A percentile compares a stretch with the other conserved stretches of the same genome.
Evolutionary conservation across 2,888 invertebrate species (phyloP).

Genomic region (Coleophora flavipennella): DNA sequence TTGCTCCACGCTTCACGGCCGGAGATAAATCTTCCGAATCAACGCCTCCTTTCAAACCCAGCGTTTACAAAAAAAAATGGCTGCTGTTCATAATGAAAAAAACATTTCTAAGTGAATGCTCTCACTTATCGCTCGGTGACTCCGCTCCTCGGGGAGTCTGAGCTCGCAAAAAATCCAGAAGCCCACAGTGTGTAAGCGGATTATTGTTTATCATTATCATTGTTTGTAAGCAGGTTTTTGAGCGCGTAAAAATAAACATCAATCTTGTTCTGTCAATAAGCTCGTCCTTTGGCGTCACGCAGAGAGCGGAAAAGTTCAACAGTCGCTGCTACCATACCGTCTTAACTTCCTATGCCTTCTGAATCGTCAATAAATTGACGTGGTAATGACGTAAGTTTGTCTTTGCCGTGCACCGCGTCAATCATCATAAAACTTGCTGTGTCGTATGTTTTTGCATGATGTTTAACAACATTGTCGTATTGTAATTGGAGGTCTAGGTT

Average conservation of each 20-base stretch:
- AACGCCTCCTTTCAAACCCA: constrained; percentile 26
- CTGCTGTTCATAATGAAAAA: constrained; percentile 15
- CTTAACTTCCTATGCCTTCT: too few relatives aligned
- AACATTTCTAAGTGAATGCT: constrained; percentile 33
- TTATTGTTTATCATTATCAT: constrained; percentile 40
- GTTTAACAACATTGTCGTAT: too few relatives aligned
- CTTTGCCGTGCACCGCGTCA: too few relatives aligned
- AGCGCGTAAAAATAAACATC: constrained; percentile 25
- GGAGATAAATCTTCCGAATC: constrained; percentile 9
- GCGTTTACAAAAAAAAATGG: constrained; percentile 22
- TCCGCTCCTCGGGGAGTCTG: constrained; percentile 28
- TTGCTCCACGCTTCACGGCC: constrained; percentile 32
- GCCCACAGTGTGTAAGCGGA: constrained; percentile 36
- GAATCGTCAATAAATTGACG: too few relatives aligned
- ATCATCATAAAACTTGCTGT: too few relatives aligned
- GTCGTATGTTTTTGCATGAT: too few relatives aligned
- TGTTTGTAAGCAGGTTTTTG: constrained; percentile 24
- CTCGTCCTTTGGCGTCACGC: constrained; percentile 17
- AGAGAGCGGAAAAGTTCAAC: too few relatives aligned
- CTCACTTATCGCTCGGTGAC: constrained; percentile 33
- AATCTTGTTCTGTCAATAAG: constrained; percentile 15
- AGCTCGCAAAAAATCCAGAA: constrained; percentile 34
- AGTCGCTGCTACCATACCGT: too few relatives aligned
- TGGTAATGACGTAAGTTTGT: too few relatives aligned
- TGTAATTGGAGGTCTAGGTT: too few relatives aligned